These are phyloP conservation scores for Dicyrtoma fusca DNA, from an alignment of 2,888 invertebrate species.

Conservation along the genomic window DNA sequence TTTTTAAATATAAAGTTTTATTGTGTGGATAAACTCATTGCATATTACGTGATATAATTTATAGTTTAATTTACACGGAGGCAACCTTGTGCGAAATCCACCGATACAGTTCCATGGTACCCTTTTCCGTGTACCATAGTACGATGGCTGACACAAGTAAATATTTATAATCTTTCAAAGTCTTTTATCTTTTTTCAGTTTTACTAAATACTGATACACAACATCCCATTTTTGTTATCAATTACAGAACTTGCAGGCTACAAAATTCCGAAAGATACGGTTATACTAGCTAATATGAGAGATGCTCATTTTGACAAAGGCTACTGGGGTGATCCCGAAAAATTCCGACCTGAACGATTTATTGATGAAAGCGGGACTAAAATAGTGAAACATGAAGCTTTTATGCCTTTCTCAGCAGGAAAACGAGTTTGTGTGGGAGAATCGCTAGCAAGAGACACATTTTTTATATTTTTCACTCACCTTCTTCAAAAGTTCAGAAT, in stretches of 20 bases:
- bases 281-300: conserved; percentile 49
- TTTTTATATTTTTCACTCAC: conserved; percentile 51
- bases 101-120: conserved; percentile 56
- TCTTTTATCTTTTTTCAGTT: too few relatives aligned
- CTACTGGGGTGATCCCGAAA: conserved; percentile 57
- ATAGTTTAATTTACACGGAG: conserved; percentile 57
- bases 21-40: background rate
- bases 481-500: conserved; percentile 51
- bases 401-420: conserved; percentile 50
- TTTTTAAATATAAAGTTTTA: too few relatives aligned
- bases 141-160: conserved; percentile 50
- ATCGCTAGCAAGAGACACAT: conserved; percentile 49
- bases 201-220: too few relatives aligned
- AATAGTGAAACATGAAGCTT: conserved; percentile 51
- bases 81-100: conserved; percentile 58
- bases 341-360: conserved; percentile 57
- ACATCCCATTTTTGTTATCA: too few relatives aligned
- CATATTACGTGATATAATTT: too few relatives aligned
- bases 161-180: too few relatives aligned
- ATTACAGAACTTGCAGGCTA: conserved; percentile 51
- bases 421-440: conserved; percentile 48
- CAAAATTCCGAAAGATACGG: conserved; percentile 52
- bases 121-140: conserved; percentile 55
- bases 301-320: conserved; percentile 53
- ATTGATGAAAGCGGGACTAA: conserved; percentile 52